Conservation (phyloP, 2,888 invertebrate species). For the Trilocha varians region DNA sequence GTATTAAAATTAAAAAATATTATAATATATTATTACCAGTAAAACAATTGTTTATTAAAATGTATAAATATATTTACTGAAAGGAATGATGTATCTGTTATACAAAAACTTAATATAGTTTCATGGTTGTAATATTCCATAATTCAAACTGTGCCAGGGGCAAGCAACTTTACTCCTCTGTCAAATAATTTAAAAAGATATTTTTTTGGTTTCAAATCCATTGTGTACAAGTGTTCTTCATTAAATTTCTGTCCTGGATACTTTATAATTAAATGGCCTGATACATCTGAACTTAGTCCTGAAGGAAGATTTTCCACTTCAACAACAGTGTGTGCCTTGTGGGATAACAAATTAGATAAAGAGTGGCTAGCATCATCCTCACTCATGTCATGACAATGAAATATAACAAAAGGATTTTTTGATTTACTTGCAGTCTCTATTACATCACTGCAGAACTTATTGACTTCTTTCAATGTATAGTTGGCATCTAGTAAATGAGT, state of each 20-base stretch:
- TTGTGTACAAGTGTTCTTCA: constrained; percentile 30
- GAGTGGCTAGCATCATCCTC: constrained; percentile 72
- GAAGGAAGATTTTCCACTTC: constrained; percentile 79
- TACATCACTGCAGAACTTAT: constrained; percentile 60
- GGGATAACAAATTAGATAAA: constrained; percentile 74
- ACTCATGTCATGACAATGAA: constrained; percentile 74
- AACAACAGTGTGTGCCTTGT: constrained; percentile 76
- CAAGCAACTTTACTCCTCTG: constrained; percentile 81
- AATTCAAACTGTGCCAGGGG: constrained; percentile 74
- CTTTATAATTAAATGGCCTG: constrained; percentile 77
- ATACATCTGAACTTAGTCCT: constrained; percentile 81
- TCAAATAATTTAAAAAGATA: constrained; percentile 83
- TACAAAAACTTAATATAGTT: neutral
- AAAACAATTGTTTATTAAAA: too few species aligned
- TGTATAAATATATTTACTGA: too few species aligned
- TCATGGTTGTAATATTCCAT: constrained; percentile 3
- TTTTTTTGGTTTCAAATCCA: constrained; percentile 37
- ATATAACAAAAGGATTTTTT: constrained; percentile 53
- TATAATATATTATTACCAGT: too few species aligned
- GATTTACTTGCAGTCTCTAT: constrained; percentile 40
- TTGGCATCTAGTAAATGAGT: constrained; percentile 80
- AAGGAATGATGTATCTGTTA: too few species aligned
- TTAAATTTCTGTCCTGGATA: constrained; percentile 49
- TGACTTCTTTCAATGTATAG: constrained; percentile 64
- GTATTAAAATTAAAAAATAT: too few species aligned